phyloP scores from a whole-genome alignment of 1,140 invertebrate genomes.

The Drosophila ogumai region DNA sequence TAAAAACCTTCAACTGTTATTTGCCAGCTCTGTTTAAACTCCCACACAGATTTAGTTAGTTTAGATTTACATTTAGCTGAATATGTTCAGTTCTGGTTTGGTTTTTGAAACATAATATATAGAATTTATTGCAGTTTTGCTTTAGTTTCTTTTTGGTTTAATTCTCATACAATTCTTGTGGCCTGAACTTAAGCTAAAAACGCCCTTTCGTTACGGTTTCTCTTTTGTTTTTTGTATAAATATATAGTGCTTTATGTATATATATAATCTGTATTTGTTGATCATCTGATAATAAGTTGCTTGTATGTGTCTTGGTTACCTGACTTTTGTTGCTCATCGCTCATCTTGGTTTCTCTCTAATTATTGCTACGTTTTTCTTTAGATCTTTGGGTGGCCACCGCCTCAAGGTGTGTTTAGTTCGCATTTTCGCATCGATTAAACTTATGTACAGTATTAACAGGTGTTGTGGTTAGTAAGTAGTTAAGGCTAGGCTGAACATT shows the following conservation, averaged over 20 bases:
- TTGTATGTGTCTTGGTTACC: constrained; percentile 68
- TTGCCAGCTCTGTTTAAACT: neutral
- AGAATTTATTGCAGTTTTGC: constrained; percentile 68
- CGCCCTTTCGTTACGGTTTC: constrained; percentile 34
- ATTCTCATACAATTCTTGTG: constrained; percentile 67
- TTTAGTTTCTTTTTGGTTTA: constrained; percentile 48
- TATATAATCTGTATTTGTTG: constrained; percentile 51
- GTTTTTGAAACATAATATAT: constrained; percentile 62
- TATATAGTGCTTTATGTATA: constrained; percentile 64
- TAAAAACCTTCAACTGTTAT: constrained; percentile 8
- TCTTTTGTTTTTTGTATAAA: constrained; percentile 59
- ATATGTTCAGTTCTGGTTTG: constrained; percentile 43
- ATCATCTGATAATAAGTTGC: constrained; percentile 57
- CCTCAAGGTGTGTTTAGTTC: constrained; percentile 35
- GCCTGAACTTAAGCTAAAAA: constrained; percentile 61
- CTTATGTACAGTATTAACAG: constrained; percentile 72
- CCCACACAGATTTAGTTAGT: constrained; percentile 51
- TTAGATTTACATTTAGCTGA: constrained; percentile 39
- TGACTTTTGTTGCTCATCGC: constrained; percentile 65
- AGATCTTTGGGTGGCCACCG: constrained; percentile 64
- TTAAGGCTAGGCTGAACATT: constrained; percentile 68
- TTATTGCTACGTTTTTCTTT: constrained; percentile 37
- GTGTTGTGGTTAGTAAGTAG: constrained; percentile 21
- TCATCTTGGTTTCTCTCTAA: constrained; percentile 23
- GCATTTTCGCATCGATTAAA: constrained; percentile 17